Conservation (phyloP, 2,888 invertebrate genomes). For the Conchocele bisecta region DNA sequence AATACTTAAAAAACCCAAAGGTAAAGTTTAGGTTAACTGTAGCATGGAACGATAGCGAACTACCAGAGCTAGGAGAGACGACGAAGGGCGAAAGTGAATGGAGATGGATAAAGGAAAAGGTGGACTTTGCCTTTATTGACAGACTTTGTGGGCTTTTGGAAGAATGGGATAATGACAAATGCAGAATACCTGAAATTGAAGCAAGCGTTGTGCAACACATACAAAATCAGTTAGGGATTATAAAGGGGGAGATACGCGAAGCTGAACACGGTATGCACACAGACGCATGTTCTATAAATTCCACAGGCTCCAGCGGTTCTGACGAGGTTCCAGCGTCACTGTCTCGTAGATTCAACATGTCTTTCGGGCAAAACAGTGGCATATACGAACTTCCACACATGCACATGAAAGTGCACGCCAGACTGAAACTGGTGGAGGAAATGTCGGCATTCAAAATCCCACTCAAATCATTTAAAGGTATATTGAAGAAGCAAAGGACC, state of each 20-base stretch:
- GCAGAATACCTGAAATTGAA: constrained; percentile 43
- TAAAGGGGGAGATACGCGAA: constrained; percentile 57
- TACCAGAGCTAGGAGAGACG: constrained; percentile 33
- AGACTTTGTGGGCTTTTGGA: constrained; percentile 51
- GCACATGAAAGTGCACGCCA: constrained; percentile 8
- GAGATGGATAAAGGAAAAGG: constrained; percentile 45
- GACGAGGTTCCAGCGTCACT: no score
- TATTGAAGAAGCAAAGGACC: constrained; percentile 6
- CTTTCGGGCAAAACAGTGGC: not conserved
- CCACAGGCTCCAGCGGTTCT: not conserved
- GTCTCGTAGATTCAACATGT: not conserved
- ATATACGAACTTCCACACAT: not conserved
- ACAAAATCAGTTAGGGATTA: constrained; percentile 58
- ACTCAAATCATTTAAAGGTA: not conserved
- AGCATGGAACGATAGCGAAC: constrained; percentile 58
- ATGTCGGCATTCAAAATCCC: constrained; percentile 11
- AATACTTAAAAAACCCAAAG: constrained; percentile 38
- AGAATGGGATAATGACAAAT: constrained; percentile 53
- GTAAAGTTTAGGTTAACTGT: constrained; percentile 45
- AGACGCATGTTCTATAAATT: no score
- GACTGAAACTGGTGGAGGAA: no score
- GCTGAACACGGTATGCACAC: constrained; percentile 30
- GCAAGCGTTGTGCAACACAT: constrained; percentile 48
- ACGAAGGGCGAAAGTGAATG: constrained; percentile 17
- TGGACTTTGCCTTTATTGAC: constrained; percentile 48